Base-by-base conservation (phyloP, 2,797 vertebrate genomes). In the Tenualosa thibaudeaui region DNA sequence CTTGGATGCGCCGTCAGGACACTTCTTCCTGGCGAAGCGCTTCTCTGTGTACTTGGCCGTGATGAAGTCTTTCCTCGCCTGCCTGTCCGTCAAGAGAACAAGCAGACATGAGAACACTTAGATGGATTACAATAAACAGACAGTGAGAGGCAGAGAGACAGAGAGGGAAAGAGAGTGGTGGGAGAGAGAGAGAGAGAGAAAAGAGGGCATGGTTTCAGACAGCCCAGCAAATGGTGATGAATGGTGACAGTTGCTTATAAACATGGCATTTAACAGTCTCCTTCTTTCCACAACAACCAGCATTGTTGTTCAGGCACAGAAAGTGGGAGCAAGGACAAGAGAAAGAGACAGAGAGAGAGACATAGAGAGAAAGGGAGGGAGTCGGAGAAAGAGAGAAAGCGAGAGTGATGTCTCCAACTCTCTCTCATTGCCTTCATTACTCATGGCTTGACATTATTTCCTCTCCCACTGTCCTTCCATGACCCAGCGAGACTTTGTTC, bases 21-120 rank as follows among this genome's bases (percentile, higher is more conserved):
- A 96, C 86, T 96, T 98, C 86, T 95, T 98, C 87, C 95, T 93
- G 22, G 98, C 96, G 0, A 97, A 99, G 58, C 95, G 96, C 87
- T 96, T 97, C 91, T 99, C 98, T 1, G 97, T 98, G 93, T 99
- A 99, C 91, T 99, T 99, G 91, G 98, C 97, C 2, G 94, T 96
- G 91, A 99, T 99, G 93, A 99, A 99, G 95, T 99, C 98, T 94
- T 99, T 99, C 92, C 98, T 96, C 84, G 97, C 97, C 89, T 97
- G 97, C 98, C 98, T 99, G 94, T 88, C 94, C 92, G 86, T 88
- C 82, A 81, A 86, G 51, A 22, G 3, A 40, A 15, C n/a, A 53
- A 12, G n/a, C 17, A 83, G 49, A 56, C 49, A 26, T 65, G 24
- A 40, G 12, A 17, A 78, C 71, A 78, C 71, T 78, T 22, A 78